Percentiles rank a stretch among this genome's conserved stretches.
Evolutionary conservation across 2,113 vertebrate species (phyloP).

Genomic region (Pseudopodoces humilis): DNA sequence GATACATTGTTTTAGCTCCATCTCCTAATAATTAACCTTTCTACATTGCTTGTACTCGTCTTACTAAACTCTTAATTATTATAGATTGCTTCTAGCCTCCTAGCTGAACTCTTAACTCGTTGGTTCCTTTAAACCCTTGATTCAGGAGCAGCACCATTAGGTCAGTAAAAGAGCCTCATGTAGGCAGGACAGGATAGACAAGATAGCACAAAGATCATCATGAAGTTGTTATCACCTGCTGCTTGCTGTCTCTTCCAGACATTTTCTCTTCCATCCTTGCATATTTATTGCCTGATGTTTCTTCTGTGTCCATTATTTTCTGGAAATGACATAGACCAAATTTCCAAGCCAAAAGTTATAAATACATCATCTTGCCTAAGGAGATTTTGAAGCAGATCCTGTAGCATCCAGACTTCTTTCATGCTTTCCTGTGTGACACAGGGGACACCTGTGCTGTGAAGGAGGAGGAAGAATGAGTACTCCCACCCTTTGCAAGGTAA

Average conservation of each 20-base stretch:
- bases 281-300: background rate
- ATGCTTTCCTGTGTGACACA: background rate
- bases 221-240: background rate
- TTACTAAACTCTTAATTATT: too few relatives aligned
- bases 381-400: background rate
- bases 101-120: too few relatives aligned
- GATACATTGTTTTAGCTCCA: too few relatives aligned
- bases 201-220: background rate
- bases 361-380: background rate
- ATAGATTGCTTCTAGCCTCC: too few relatives aligned
- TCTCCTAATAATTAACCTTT: too few relatives aligned
- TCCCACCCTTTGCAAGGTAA: background rate
- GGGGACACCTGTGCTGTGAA: accelerated
- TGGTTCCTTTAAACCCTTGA: too few relatives aligned
- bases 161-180: background rate
- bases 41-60: too few relatives aligned
- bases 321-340: background rate
- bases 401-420: background rate
- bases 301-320: background rate
- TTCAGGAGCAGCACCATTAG: background rate
- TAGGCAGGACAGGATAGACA: background rate
- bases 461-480: background rate
- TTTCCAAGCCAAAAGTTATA: background rate
- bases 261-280: background rate
- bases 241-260: background rate